These are phyloP conservation scores for Pocillopora grandis DNA, from an alignment of 92 coral and sea anemone species.

Conservation along the genomic window DNA sequence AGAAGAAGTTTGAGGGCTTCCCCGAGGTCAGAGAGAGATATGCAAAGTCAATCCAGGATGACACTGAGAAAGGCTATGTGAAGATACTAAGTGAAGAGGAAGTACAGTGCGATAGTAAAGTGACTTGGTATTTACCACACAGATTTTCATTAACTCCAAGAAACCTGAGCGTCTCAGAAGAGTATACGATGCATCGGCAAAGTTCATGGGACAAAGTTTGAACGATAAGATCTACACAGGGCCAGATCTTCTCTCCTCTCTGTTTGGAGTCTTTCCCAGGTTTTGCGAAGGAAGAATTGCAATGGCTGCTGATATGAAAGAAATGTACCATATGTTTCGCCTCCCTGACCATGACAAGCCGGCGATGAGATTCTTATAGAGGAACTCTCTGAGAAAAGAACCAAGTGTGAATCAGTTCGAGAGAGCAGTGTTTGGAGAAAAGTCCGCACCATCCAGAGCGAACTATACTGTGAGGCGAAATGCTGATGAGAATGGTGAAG, in stretches of 20 bases:
- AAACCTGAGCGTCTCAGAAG: conserved; percentile 33
- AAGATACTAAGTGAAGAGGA: conserved; percentile 41
- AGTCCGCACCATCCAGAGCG: background rate
- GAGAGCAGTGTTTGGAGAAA: background rate
- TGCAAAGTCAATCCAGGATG: conserved; percentile 50
- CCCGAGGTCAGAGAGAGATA: conserved; percentile 9
- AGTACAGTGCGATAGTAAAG: background rate
- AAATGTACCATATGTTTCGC: background rate
- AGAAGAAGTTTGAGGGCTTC: too few species aligned
- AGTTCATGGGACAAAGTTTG: conserved; percentile 28
- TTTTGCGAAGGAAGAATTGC: conserved; percentile 27
- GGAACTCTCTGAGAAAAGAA: background rate
- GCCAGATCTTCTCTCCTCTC: conserved; percentile 21
- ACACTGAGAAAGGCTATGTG: conserved; percentile 35
- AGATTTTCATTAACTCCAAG: conserved; percentile 25
- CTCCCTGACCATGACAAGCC: background rate
- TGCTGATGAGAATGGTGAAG: too few species aligned
- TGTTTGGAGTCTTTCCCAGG: conserved; percentile 29
- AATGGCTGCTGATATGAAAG: conserved; percentile 12
- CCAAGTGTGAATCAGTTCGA: background rate
- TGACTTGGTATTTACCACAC: conserved; percentile 24
- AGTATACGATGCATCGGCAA: conserved; percentile 42
- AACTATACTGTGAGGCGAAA: background rate
- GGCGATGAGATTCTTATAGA: conserved; percentile 4
- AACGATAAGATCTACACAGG: conserved; percentile 32